Evolutionary conservation across 2,888 invertebrate genomes (phyloP), one percentile per base, ranked within the genome.

Genomic region (Andrena minutula): DNA sequence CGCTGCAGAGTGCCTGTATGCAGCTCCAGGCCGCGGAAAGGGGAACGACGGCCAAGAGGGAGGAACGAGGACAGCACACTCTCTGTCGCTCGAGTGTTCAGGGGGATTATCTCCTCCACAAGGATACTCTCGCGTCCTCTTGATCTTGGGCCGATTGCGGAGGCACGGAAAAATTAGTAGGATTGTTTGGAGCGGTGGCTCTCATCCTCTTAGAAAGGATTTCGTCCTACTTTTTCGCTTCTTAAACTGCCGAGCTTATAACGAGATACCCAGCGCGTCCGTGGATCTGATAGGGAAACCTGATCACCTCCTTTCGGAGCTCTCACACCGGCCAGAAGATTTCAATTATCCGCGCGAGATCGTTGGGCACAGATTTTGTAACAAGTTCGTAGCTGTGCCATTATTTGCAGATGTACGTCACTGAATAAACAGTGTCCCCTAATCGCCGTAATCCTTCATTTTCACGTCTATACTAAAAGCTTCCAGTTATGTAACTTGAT

Each of bases 101-200:
- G 23, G 35, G 74, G 85, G 86, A 88, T 87, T 86, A 83, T 89
- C 86, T 89, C 79, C 75, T 78, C 66, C 72, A 69, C 65, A 23
- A 30, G 66, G 80, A 83, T 85, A 83, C 85, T 77, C 76, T 87
- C 83, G 74, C 85, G 71, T 77, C 60, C 75, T 58, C 74, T 75
- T 79, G 79, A 84, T 88, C 86, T 82, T 56, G 30, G 68, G 73
- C 80, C 70, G 88, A 87, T 88, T 85, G 79, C 85, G 74, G 75
- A 84, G 80, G 80, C 78, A 83, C 84, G 83, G 84, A 84, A 82
- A 92, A 91, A 91, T 92, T 90, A 89, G 90, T 89, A 84, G 89
- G 89, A 89, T 92, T 89, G 89, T 91, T 92, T 90, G 82, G 82
- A 90, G 90, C 87, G 84, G 78, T 78, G 81, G 83, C 86, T 86